Percentiles rank a stretch among this genome's conserved stretches.
These are phyloP conservation scores for Eustalomyia histrio DNA, from an alignment of 2,888 invertebrate genomes.

Conservation along the genomic window DNA sequence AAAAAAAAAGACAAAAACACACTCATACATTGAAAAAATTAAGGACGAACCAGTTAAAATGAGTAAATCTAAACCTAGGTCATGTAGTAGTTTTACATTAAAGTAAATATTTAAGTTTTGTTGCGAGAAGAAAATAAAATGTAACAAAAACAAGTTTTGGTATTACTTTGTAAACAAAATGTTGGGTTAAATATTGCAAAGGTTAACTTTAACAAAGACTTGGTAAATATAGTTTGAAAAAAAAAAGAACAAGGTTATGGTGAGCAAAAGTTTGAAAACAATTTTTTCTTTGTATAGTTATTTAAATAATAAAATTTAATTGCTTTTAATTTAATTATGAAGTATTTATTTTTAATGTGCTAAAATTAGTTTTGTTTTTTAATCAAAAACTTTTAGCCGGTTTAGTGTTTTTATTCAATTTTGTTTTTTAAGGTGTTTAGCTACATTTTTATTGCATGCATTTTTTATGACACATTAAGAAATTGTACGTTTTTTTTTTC, in stretches of 20 bases:
- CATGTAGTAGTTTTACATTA: constrained; percentile 15
- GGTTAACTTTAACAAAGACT: no score
- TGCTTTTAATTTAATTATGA: neutral
- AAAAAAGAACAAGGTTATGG: no score
- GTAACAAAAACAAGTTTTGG: neutral
- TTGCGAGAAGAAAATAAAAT: neutral
- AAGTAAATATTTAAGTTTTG: constrained; percentile 43
- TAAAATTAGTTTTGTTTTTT: neutral
- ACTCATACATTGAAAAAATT: neutral
- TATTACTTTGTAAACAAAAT: neutral
- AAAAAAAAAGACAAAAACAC: neutral
- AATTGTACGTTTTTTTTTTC: neutral
- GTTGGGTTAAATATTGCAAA: neutral
- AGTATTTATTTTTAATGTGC: neutral
- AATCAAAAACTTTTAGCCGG: neutral
- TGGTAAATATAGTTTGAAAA: no score
- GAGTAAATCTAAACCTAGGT: constrained; percentile 33
- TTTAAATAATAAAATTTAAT: neutral
- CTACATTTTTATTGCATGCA: neutral
- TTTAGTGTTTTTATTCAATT: neutral
- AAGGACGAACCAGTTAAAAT: neutral
- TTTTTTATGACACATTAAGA: constrained; percentile 7
- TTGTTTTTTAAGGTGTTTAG: neutral
- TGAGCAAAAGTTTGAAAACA: neutral
- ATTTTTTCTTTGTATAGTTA: neutral